A percentile compares a stretch with the other conserved stretches of the same genome.
These are phyloP conservation scores for Anoura caudifer DNA, from an alignment of 2,113 vertebrate genomes.

Conservation along the genomic window DNA sequence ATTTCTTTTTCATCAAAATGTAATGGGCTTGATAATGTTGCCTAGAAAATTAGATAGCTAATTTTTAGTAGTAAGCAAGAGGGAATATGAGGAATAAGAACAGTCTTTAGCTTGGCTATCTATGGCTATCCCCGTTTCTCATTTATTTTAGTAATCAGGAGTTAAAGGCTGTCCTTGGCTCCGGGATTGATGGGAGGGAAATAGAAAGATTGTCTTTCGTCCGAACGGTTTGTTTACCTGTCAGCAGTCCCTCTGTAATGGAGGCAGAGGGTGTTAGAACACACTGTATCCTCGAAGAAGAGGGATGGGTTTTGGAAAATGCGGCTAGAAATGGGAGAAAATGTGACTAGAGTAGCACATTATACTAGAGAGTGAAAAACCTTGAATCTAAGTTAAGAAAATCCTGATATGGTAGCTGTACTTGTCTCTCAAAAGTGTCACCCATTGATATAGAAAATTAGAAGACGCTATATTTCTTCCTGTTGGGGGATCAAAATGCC, in stretches of 20 bases:
- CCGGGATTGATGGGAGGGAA: not conserved
- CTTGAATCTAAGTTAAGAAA: not conserved
- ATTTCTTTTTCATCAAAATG: not conserved
- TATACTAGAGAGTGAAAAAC: not conserved
- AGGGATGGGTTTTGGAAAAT: not conserved
- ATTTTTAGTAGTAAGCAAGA: not conserved
- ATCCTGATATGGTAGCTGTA: not conserved
- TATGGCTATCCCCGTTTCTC: not conserved
- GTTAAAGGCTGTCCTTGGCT: not conserved
- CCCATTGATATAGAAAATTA: not conserved
- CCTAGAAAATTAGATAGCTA: not conserved
- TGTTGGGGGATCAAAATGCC: not conserved
- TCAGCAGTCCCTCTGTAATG: not conserved
- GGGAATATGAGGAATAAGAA: not conserved
- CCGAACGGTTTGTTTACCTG: not conserved
- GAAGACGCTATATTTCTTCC: not conserved
- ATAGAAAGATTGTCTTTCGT: not conserved
- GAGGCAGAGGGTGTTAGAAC: not conserved
- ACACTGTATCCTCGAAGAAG: not conserved
- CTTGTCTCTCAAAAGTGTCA: not conserved
- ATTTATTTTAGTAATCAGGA: not conserved
- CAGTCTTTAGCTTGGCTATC: not conserved
- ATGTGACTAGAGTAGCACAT: not conserved
- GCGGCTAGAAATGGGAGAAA: not conserved
- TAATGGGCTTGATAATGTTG: not conserved